phyloP scores from a whole-genome alignment of 2,797 vertebrate species.

The Adrianichthys oophorus region DNA sequence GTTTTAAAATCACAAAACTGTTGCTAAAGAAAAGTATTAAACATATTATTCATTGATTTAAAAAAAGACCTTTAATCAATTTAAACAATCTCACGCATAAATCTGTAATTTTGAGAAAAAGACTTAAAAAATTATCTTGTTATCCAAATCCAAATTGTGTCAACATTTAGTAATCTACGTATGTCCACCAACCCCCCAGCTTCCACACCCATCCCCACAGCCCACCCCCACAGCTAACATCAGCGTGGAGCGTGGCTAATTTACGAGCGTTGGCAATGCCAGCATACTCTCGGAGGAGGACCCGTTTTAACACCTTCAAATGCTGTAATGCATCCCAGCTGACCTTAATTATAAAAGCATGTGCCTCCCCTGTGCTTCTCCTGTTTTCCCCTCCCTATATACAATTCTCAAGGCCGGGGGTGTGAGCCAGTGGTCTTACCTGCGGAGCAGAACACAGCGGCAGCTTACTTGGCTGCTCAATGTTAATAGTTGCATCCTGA shows the following conservation, averaged over 20 bases:
- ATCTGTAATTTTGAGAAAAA: constrained; percentile 16
- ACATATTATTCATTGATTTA: no score
- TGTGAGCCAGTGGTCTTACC: constrained; percentile 72
- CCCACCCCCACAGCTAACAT: constrained; percentile 48
- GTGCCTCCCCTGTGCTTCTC: constrained; percentile 63
- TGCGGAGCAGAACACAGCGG: constrained; percentile 74
- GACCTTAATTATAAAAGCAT: constrained; percentile 87
- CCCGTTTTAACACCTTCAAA: constrained; percentile 85
- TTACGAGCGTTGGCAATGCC: constrained; percentile 80
- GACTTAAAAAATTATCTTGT: constrained; percentile 43
- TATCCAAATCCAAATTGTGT: constrained; percentile 10
- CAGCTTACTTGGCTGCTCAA: constrained; percentile 68
- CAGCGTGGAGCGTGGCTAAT: constrained; percentile 76
- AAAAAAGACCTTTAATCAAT: no score
- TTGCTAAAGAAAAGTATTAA: no score
- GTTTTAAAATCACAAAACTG: no score
- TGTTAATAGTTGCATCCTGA: constrained; percentile 84
- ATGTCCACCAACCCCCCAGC: constrained; percentile 9
- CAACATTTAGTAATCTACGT: constrained; percentile 42
- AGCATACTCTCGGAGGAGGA: constrained; percentile 81
- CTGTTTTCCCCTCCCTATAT: constrained; percentile 15
- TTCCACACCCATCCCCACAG: constrained; percentile 1
- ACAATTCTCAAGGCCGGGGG: constrained; percentile 56
- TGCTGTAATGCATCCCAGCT: constrained; percentile 85
- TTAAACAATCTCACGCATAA: no score